A percentile compares a stretch with the other conserved stretches of the same genome.
These are phyloP conservation scores for Sarcophaga subvicina DNA, from an alignment of 2,888 invertebrate genomes.

Conservation along the genomic window DNA sequence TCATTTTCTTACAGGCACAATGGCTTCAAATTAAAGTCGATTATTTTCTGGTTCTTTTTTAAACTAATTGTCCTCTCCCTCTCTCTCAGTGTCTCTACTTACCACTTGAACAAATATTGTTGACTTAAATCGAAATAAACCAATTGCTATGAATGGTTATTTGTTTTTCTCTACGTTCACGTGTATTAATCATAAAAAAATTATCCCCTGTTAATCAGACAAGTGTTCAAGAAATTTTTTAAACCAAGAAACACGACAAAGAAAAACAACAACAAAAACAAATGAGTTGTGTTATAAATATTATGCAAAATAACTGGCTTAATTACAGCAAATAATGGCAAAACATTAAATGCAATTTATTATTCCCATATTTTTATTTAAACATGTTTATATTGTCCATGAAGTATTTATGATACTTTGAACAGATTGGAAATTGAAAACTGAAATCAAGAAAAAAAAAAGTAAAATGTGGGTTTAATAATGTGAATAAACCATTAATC, in stretches of 20 bases:
- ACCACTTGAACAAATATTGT: background rate
- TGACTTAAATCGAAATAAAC: slow-evolving; percentile 24
- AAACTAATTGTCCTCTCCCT: background rate
- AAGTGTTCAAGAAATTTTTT: slow-evolving; percentile 37
- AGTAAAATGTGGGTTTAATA: slow-evolving; percentile 25
- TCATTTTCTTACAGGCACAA: background rate
- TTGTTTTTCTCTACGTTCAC: slow-evolving; percentile 22
- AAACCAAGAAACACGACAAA: background rate
- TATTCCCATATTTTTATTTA: background rate
- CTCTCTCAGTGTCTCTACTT: background rate
- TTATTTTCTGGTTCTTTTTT: background rate
- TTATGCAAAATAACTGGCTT: slow-evolving; percentile 39
- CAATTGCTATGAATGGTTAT: slow-evolving; percentile 37
- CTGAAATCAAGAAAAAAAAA: too few species aligned
- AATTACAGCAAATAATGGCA: slow-evolving; percentile 42
- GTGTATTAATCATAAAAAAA: slow-evolving; percentile 39
- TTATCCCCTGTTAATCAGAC: slow-evolving; percentile 20
- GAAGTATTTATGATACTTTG: background rate
- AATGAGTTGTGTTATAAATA: slow-evolving; percentile 17
- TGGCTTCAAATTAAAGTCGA: slow-evolving; percentile 27
- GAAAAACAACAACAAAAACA: background rate
- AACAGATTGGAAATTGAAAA: too few species aligned
- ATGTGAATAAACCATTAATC: background rate
- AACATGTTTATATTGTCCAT: background rate
- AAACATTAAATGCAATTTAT: slow-evolving; percentile 10